Percentiles rank a stretch among this genome's conserved stretches.
These are phyloP conservation scores for Apostichopus parvimensis DNA, from an alignment of 35 echinoderm and acorn worm genomes.

Conservation along the genomic window DNA sequence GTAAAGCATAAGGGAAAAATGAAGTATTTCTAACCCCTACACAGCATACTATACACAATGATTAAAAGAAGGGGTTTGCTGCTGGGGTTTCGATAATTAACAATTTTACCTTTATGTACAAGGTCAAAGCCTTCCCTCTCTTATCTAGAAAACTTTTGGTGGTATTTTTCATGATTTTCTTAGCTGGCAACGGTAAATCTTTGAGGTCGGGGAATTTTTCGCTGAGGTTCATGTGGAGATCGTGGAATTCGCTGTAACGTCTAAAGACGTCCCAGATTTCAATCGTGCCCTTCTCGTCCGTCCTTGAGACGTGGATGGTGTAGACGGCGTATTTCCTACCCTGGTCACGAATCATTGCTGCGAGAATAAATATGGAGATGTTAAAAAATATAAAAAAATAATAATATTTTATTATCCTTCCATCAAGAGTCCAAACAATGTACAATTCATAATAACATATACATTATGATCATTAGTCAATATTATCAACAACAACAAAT, in stretches of 20 bases:
- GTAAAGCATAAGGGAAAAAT: too few species aligned
- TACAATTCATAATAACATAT: too few species aligned
- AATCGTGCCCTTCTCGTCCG: slow-evolving; percentile 57
- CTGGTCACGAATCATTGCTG: slow-evolving; percentile 86
- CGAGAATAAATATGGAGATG: not conserved
- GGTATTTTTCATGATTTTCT: slow-evolving; percentile 84
- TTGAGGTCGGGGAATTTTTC: slow-evolving; percentile 73
- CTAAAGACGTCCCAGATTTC: slow-evolving; percentile 94
- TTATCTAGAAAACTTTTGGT: slow-evolving; percentile 83
- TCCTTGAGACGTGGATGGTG: slow-evolving; percentile 82
- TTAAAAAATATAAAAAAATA: too few species aligned
- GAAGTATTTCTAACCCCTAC: too few species aligned
- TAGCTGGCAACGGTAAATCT: slow-evolving; percentile 72
- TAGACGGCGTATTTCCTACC: slow-evolving; percentile 84
- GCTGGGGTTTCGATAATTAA: too few species aligned
- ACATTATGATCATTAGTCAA: too few species aligned
- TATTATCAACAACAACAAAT: too few species aligned
- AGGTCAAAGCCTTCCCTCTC: slow-evolving; percentile 76
- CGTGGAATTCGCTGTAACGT: slow-evolving; percentile 96
- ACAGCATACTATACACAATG: too few species aligned
- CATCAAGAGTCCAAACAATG: too few species aligned
- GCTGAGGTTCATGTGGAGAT: slow-evolving; percentile 86
- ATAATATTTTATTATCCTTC: too few species aligned
- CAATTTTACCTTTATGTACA: slow-evolving; percentile 77
- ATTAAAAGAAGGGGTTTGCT: too few species aligned